phyloP scores from a whole-genome alignment of 2,888 invertebrate genomes.

The Melangyna quadrimaculata region DNA sequence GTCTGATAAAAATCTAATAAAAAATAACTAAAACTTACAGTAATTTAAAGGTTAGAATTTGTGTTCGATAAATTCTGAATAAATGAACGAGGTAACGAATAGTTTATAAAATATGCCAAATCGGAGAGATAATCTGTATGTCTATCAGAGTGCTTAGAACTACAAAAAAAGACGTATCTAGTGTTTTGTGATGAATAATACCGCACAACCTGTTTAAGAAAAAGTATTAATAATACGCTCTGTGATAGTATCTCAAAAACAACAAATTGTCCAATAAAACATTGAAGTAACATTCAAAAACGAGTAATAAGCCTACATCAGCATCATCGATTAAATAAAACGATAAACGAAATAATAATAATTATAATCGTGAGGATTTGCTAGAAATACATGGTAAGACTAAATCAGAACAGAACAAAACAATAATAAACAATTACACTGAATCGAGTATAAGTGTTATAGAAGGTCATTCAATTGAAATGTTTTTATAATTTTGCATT shows the following conservation, averaged over 20 bases:
- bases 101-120: not conserved
- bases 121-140: not conserved
- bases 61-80: not conserved
- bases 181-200: conserved; percentile 27
- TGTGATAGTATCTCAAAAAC: conserved; percentile 1
- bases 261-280: not conserved
- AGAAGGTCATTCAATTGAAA: not conserved
- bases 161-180: not conserved
- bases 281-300: not conserved
- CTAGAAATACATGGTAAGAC: not conserved
- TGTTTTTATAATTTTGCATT: not conserved
- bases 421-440: not conserved
- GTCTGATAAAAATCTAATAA: not conserved
- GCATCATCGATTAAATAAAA: not conserved
- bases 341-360: too few relatives aligned
- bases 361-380: not conserved
- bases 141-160: not conserved
- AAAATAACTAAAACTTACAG: not conserved
- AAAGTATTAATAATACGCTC: conserved; percentile 27
- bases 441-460: not conserved
- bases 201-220: conserved; percentile 45
- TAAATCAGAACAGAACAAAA: not conserved
- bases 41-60: not conserved
- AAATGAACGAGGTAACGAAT: not conserved
- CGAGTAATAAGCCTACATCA: not conserved